Evolutionary conservation across 2,888 invertebrate species (phyloP).

Genomic region (Drosophila stalkeri): DNA sequence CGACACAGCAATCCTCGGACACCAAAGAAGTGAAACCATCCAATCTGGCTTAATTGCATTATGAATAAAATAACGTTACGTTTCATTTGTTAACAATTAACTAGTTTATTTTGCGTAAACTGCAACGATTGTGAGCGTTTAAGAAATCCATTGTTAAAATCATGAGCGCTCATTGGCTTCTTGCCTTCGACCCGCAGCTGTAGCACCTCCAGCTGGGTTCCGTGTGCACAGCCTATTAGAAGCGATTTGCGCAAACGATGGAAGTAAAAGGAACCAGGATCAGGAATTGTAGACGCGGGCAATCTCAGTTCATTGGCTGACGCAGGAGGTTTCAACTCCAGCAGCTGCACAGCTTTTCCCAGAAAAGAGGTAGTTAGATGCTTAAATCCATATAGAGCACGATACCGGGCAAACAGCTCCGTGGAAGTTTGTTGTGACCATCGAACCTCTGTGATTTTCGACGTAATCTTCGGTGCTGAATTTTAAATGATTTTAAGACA

Average conservation of each 20-base stretch:
- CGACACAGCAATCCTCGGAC: constrained; percentile 88
- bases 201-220: constrained; percentile 88
- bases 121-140: constrained; percentile 73
- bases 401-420: constrained; percentile 89
- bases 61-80: constrained; percentile 38
- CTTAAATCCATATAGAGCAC: constrained; percentile 89
- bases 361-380: constrained; percentile 88
- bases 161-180: constrained; percentile 90
- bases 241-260: constrained; percentile 87
- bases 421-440: constrained; percentile 89
- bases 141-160: constrained; percentile 95
- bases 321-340: constrained; percentile 85
- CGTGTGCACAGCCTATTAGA: constrained; percentile 89
- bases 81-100: constrained; percentile 41
- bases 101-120: constrained; percentile 66
- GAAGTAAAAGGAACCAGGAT: constrained; percentile 88
- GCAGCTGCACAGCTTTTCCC: constrained; percentile 88
- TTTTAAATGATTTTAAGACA: constrained; percentile 8
- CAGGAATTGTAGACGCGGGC: constrained; percentile 33
- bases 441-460: constrained; percentile 87
- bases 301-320: constrained; percentile 16
- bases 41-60: constrained; percentile 88
- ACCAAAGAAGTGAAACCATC: constrained; percentile 91
- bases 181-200: constrained; percentile 89
- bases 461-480: constrained; percentile 90